These are phyloP conservation scores for Ctena decussata DNA, from an alignment of 2,888 invertebrate genomes.

Conservation along the genomic window DNA sequence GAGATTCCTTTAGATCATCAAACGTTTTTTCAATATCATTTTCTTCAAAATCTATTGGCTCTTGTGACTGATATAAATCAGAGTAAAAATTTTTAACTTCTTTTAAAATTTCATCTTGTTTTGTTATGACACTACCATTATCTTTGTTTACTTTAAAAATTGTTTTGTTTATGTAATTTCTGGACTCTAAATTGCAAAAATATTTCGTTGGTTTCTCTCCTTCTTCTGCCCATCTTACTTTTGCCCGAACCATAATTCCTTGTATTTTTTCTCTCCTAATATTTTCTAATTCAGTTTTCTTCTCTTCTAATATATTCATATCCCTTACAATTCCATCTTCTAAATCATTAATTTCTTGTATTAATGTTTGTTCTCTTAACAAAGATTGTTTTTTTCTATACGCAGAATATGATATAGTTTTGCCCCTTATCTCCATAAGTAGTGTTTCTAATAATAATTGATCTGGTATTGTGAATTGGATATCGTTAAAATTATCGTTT, in stretches of 20 bases:
- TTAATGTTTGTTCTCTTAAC: neutral
- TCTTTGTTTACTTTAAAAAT: no score
- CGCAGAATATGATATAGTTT: constrained; percentile 22
- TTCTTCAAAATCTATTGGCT: neutral
- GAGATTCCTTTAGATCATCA: neutral
- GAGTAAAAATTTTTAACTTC: no score
- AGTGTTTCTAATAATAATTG: constrained; percentile 6
- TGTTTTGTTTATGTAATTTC: no score
- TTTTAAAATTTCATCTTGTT: constrained; percentile 20
- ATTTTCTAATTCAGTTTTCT: neutral
- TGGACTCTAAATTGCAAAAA: no score
- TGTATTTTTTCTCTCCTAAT: constrained; percentile 4
- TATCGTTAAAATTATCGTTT: neutral
- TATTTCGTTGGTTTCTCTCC: constrained; percentile 20
- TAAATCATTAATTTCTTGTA: neutral
- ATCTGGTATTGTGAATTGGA: constrained; percentile 2
- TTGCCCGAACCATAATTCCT: constrained; percentile 8
- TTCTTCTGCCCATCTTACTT: constrained; percentile 11
- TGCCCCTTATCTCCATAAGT: constrained; percentile 20
- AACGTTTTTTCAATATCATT: neutral
- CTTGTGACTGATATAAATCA: no score
- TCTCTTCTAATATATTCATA: neutral
- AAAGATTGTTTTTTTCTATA: neutral
- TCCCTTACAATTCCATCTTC: neutral
- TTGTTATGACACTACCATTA: neutral